These are phyloP conservation scores for Argyra leucocephala DNA, from an alignment of 2,888 invertebrate genomes.

Conservation along the genomic window DNA sequence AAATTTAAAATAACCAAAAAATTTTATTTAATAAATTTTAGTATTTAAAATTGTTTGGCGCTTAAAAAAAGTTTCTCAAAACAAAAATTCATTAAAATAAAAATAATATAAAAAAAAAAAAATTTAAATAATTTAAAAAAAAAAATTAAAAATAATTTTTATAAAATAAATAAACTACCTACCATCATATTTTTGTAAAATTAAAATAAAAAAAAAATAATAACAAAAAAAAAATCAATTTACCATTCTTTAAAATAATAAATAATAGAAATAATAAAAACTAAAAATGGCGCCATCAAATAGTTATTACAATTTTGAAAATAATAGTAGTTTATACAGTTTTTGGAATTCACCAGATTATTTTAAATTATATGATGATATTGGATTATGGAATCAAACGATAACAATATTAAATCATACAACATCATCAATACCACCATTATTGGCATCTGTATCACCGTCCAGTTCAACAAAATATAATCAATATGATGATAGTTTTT, in stretches of 20 bases:
- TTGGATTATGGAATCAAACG: constrained; percentile 23
- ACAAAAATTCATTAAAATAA: too few relatives aligned
- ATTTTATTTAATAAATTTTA: too few relatives aligned
- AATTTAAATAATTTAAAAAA: too few relatives aligned
- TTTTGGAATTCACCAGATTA: constrained; percentile 26
- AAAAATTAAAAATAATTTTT: too few relatives aligned
- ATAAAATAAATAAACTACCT: neutral
- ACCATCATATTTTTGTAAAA: too few relatives aligned
- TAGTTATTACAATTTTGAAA: neutral
- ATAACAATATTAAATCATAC: constrained; percentile 18
- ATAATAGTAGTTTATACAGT: constrained; percentile 2
- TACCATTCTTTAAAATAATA: constrained; percentile 15
- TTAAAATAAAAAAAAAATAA: constrained; percentile 11
- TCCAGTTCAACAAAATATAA: constrained; percentile 19
- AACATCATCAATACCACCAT: constrained; percentile 20
- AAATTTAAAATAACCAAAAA: too few relatives aligned
- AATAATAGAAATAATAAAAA: too few relatives aligned
- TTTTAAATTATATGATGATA: constrained; percentile 27
- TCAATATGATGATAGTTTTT: constrained; percentile 19
- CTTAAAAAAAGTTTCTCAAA: too few relatives aligned
- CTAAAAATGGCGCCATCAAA: constrained; percentile 18
- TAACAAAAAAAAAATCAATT: constrained; percentile 13
- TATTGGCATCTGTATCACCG: constrained; percentile 21
- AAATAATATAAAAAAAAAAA: too few relatives aligned
- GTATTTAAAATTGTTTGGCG: too few relatives aligned